Evolutionary conservation across 92 coral and sea anemone genomes (phyloP), one percentile per base, ranked within the genome.

Genomic region (Phenganax stokvisi): DNA sequence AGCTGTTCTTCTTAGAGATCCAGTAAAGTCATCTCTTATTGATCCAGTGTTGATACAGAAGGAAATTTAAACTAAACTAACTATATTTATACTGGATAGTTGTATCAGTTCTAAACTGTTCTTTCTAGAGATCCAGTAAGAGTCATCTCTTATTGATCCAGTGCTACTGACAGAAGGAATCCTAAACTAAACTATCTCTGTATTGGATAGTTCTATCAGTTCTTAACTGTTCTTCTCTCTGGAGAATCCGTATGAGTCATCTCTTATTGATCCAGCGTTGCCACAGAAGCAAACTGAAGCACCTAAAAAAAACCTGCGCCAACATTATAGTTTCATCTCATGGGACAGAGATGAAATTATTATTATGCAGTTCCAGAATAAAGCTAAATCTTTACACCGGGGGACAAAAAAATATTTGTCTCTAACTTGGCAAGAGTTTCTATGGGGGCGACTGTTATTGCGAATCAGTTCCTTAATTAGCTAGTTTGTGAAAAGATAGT

Each of bases 391-490:
- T 37, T 37, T 37, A 37, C 47, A 37, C 47, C 5, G 0, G 47
- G 47, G 47, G 47, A 5, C 47, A 37, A 37, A 37, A 1, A 37
- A 37, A 1, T 5, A 37, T 37, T 37, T 37, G 47, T 37, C 47
- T 37, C 47, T 37, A 37, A 37, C 5, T 37, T 37, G 47, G 47
- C 47, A 37, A 37, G 47, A 37, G 2, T 37, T 37, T 30, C 29
- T 28, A 13, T 68, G 73, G 73, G 73, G 73, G 73, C 73, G 73
- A 68, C 29, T 30, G 73, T 53, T 68, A 68, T 68, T 68, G 55
- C 73, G 15, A 53, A 6, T 68, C 20, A 5, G 47, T 37, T 28
- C 17, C n/a, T 30, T 68, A 0, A 68, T 30, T 2, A 37, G 47
- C 47, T 37, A 5, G 5, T 1, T 1, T 37, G 47, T 37, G 47